Evolutionary conservation across 1,140 invertebrate genomes (phyloP).

Genomic region (Heliconius melpomene): DNA sequence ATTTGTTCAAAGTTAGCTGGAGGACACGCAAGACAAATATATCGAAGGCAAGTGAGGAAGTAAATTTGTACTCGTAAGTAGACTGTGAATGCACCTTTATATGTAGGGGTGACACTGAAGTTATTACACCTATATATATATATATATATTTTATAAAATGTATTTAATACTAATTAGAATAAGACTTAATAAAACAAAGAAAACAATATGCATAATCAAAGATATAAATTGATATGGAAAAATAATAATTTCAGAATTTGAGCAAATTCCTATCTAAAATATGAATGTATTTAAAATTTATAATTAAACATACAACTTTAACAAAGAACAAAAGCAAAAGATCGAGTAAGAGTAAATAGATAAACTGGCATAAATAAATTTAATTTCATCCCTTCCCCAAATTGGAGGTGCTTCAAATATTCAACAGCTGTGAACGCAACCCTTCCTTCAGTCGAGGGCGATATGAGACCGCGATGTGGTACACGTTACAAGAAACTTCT

Average conservation of each 20-base stretch:
- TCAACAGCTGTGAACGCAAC: conserved; percentile 76
- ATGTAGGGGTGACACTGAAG: conserved; percentile 29
- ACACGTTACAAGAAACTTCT: conserved; percentile 27
- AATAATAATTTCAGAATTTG: not conserved
- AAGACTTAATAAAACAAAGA: too few species aligned
- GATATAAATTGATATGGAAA: too few species aligned
- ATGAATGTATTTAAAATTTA: not conserved
- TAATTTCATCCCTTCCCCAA: conserved; percentile 75
- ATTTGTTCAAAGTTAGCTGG: conserved; percentile 63
- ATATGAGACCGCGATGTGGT: conserved; percentile 45
- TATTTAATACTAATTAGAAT: too few species aligned
- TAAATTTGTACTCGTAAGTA: conserved; percentile 73
- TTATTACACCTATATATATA: too few species aligned
- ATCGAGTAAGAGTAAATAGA: conserved; percentile 63
- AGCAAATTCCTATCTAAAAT: too few species aligned
- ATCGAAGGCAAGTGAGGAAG: conserved; percentile 67
- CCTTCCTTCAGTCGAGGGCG: conserved; percentile 71
- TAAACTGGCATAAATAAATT: conserved; percentile 76
- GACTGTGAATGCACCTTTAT: conserved; percentile 71
- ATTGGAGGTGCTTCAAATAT: conserved; percentile 77
- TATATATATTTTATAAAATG: too few species aligned
- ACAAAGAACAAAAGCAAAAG: conserved; percentile 31
- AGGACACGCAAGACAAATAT: conserved; percentile 75
- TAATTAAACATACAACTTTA: not conserved
- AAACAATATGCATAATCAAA: too few species aligned